Evolutionary conservation across 2,797 vertebrate genomes (phyloP).

Genomic region (Tenualosa thibaudeaui): DNA sequence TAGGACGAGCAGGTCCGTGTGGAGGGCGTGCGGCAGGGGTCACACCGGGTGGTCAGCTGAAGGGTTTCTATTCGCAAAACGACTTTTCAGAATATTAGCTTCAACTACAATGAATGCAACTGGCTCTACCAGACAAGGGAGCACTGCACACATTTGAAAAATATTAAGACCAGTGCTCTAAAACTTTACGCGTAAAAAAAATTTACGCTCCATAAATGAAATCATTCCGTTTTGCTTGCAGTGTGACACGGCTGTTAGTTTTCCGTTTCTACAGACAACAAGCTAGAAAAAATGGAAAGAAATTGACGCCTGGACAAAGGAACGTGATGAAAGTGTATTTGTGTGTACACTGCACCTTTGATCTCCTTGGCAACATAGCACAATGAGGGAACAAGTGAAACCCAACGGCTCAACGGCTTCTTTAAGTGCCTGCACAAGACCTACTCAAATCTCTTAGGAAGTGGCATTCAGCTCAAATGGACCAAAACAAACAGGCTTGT

Average conservation of each 20-base stretch:
- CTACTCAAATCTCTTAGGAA: background rate
- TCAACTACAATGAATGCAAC: no score
- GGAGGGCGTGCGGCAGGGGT: no score
- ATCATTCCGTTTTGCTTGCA: no score
- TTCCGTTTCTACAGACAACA: background rate
- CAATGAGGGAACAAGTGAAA: background rate
- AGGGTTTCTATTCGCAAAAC: no score
- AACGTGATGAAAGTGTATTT: background rate
- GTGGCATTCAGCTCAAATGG: background rate
- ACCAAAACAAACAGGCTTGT: background rate
- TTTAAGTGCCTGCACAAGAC: background rate
- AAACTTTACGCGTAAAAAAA: no score
- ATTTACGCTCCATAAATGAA: no score
- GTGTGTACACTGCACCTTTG: background rate
- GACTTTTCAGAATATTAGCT: no score
- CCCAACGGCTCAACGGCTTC: background rate
- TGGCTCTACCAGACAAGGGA: no score
- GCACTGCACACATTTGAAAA: no score
- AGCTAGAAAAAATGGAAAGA: background rate
- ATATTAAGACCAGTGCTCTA: no score
- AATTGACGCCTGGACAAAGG: background rate
- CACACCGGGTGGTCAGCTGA: no score
- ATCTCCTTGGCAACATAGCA: conserved; percentile 4
- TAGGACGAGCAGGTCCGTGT: background rate
- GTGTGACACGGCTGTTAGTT: background rate